Evolutionary conservation across 2,113 vertebrate genomes (phyloP).

Genomic region (Albula goreensis): DNA sequence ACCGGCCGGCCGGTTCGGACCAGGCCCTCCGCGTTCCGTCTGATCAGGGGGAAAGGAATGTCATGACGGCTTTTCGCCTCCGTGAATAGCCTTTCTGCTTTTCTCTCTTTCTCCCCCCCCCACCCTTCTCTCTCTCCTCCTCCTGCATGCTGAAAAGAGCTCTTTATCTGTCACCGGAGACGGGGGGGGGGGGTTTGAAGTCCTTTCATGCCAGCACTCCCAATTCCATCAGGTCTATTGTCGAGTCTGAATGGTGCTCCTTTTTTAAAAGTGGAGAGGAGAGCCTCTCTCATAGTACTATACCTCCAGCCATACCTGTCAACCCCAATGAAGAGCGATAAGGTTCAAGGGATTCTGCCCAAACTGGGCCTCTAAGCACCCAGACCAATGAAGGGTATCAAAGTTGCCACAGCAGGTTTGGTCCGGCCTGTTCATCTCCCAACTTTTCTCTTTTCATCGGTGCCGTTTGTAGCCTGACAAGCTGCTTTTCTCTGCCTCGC

Average conservation of each 20-base stretch:
- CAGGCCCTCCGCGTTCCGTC: conserved; percentile 2
- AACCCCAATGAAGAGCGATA: neutral
- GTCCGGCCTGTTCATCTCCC: neutral
- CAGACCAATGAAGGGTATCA: neutral
- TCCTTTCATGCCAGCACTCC: conserved; percentile 31
- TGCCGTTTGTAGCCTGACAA: neutral
- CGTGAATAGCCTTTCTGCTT: conserved; percentile 8
- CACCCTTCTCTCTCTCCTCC: no score
- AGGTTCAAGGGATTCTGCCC: conserved; percentile 2
- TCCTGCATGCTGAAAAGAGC: conserved; percentile 31
- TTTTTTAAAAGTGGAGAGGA: conserved; percentile 12
- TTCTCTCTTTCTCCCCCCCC: neutral
- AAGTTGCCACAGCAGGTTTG: neutral
- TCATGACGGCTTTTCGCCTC: conserved; percentile 20
- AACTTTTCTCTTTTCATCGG: neutral
- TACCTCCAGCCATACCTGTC: conserved; percentile 23
- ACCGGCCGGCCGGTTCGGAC: conserved; percentile 13
- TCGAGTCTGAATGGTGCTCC: conserved; percentile 28
- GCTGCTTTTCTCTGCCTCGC: neutral
- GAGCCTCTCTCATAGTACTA: conserved; percentile 5
- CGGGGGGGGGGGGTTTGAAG: conserved; percentile 18
- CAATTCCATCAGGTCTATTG: conserved; percentile 39
- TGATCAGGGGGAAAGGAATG: conserved; percentile 33
- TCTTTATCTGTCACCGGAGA: conserved; percentile 43
- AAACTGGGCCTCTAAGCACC: neutral